Conservation (phyloP, 2,888 invertebrate genomes). For the Adineta ricciae region DNA sequence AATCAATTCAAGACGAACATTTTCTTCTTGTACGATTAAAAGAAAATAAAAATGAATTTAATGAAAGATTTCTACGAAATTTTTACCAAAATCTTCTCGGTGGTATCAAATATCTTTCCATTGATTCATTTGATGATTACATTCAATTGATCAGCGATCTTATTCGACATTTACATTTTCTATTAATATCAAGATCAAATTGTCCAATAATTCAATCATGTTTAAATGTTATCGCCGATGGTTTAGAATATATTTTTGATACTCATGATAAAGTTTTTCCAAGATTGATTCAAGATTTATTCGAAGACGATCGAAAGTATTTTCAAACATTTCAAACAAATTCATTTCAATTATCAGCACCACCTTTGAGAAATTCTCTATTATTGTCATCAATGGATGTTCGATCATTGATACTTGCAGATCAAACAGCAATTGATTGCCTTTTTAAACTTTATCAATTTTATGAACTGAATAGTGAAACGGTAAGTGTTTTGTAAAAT, state of each 20-base stretch:
- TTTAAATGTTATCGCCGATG: constrained; percentile 12
- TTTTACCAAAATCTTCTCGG: neutral
- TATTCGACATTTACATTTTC: neutral
- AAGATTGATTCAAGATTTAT: neutral
- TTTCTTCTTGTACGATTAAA: neutral
- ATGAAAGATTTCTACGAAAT: neutral
- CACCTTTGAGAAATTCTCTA: neutral
- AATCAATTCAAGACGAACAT: neutral
- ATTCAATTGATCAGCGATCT: neutral
- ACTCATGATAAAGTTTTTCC: neutral
- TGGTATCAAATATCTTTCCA: neutral
- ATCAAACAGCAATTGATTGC: neutral
- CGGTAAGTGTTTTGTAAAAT: neutral
- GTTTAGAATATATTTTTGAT: constrained; percentile 13
- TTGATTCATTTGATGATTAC: neutral
- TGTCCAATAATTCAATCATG: constrained; percentile 17
- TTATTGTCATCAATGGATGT: neutral
- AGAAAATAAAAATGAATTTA: neutral
- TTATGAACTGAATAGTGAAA: constrained; percentile 10
- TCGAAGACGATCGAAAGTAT: neutral
- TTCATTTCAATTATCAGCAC: neutral
- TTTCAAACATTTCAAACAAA: neutral
- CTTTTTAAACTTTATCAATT: constrained; percentile 5
- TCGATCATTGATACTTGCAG: neutral
- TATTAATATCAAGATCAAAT: neutral